Evolutionary conservation across 2,888 invertebrate species (phyloP).

Genomic region (Anoncus sp.): DNA sequence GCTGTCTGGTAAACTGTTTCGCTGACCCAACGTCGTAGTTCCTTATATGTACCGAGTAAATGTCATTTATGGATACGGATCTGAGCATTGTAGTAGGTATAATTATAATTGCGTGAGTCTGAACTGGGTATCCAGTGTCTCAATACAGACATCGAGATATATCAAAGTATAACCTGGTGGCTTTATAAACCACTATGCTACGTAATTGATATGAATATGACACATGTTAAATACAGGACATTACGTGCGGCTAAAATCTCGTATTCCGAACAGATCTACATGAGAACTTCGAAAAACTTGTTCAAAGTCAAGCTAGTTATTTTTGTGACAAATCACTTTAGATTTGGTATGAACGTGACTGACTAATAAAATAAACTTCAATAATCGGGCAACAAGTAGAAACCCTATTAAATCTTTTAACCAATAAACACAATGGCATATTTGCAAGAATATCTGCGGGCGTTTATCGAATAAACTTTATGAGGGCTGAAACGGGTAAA

Average conservation of each 20-base stretch:
- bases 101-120: constrained; percentile 19
- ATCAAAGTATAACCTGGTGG: not conserved
- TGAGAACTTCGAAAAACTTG: too few relatives aligned
- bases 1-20: constrained; percentile 12
- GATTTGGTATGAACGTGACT: too few relatives aligned
- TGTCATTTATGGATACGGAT: constrained; percentile 16
- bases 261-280: not conserved
- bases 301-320: too few relatives aligned
- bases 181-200: not conserved
- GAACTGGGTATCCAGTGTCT: not conserved
- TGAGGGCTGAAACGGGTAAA: too few relatives aligned
- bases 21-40: constrained; percentile 15
- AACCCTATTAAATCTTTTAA: too few relatives aligned
- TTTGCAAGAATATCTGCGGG: too few relatives aligned
- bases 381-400: too few relatives aligned
- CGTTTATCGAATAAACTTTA: too few relatives aligned
- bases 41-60: not conserved
- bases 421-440: too few relatives aligned
- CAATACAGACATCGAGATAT: not conserved
- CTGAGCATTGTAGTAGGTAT: not conserved
- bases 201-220: not conserved
- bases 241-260: not conserved
- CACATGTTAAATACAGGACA: not conserved
- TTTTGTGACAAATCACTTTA: too few relatives aligned
- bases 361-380: too few relatives aligned